phyloP scores from a whole-genome alignment of 1,140 invertebrate species.

The Probaryconus sp. region DNA sequence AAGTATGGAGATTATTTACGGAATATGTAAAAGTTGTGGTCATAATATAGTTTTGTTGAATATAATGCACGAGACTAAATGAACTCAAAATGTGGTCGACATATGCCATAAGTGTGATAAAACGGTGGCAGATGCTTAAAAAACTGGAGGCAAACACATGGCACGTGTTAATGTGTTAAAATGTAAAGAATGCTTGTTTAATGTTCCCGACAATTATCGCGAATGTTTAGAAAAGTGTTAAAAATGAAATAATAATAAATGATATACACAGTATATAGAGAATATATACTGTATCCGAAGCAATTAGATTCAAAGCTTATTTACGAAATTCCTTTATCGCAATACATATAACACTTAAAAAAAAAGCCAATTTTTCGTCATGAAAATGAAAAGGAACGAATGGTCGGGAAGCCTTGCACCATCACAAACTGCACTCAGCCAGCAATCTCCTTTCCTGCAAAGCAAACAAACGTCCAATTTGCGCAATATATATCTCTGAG shows the following conservation, averaged over 20 bases:
- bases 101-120: conserved; percentile 43
- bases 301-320: no score
- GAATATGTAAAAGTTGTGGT: no score
- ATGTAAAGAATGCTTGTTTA: conserved; percentile 38
- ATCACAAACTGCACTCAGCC: conserved; percentile 35
- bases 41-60: no score
- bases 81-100: conserved; percentile 47
- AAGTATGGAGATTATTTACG: no score
- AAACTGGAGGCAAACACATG: conserved; percentile 30
- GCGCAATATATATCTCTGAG: conserved; percentile 24
- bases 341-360: no score
- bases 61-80: neutral
- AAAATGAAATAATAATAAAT: no score
- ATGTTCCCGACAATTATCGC: conserved; percentile 24
- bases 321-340: no score
- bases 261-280: no score
- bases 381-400: no score
- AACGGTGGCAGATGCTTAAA: conserved; percentile 35
- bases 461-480: conserved; percentile 43
- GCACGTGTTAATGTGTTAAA: conserved; percentile 54
- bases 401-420: conserved; percentile 15
- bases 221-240: neutral
- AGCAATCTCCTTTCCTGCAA: conserved; percentile 46
- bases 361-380: no score
- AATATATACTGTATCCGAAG: no score